A percentile compares a stretch with the other conserved stretches of the same genome.
These are phyloP conservation scores for Hermaeophaga mercurialis DNA, from an alignment of 2,888 invertebrate species.

Conservation along the genomic window DNA sequence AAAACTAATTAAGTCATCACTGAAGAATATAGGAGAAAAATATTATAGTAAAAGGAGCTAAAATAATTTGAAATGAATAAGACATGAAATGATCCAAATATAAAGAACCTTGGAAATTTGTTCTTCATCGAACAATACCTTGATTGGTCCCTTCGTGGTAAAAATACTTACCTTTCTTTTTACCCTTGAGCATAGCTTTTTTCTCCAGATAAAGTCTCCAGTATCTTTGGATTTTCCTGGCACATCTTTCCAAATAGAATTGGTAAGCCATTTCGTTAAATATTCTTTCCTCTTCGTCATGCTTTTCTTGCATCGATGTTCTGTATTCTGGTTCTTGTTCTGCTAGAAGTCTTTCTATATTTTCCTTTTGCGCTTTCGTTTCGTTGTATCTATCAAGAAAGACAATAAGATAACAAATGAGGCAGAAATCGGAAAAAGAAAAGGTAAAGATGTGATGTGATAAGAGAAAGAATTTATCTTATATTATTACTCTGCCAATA, in stretches of 20 bases:
- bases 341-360: slow-evolving; percentile 59
- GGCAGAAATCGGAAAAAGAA: too few relatives aligned
- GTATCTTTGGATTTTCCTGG: slow-evolving; percentile 54
- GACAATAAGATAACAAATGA: too few relatives aligned
- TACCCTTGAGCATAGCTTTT: slow-evolving; percentile 36
- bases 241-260: slow-evolving; percentile 44
- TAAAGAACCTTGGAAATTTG: too few relatives aligned
- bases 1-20: too few relatives aligned
- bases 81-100: too few relatives aligned
- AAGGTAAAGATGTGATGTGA: too few relatives aligned
- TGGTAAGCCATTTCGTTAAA: slow-evolving; percentile 59
- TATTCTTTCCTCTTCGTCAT: slow-evolving; percentile 63
- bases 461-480: slow-evolving; percentile 28
- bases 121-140: too few relatives aligned
- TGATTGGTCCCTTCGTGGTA: too few relatives aligned
- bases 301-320: slow-evolving; percentile 64
- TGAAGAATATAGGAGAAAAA: too few relatives aligned
- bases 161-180: slow-evolving; percentile 38
- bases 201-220: slow-evolving; percentile 47
- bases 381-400: slow-evolving; percentile 62
- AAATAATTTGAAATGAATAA: too few relatives aligned
- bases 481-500: slow-evolving; percentile 53
- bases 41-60: too few relatives aligned
- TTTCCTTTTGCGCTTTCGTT: slow-evolving; percentile 58
- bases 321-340: slow-evolving; percentile 63